A percentile compares a stretch with the other conserved stretches of the same genome.
These are phyloP conservation scores for Phalanger gymnotis DNA, from an alignment of 2,797 vertebrate genomes.

Conservation along the genomic window DNA sequence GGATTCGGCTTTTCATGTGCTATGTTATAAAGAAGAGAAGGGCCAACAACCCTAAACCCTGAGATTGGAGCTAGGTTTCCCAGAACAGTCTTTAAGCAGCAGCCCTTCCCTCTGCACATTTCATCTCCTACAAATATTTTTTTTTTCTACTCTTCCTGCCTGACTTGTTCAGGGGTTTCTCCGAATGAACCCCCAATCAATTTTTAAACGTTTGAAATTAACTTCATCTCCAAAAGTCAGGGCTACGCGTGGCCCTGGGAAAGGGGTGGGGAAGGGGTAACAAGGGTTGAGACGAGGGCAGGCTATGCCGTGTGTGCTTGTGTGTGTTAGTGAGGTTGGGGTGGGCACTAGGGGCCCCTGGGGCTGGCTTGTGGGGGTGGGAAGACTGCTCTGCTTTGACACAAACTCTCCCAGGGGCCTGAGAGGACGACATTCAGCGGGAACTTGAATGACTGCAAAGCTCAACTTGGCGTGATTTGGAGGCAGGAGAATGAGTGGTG, in stretches of 20 bases:
- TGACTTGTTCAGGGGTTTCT: neutral
- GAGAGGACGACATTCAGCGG: neutral
- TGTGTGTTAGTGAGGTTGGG: neutral
- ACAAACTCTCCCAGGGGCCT: neutral
- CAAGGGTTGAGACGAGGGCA: neutral
- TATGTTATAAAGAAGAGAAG: conserved; percentile 35
- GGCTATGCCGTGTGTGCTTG: neutral
- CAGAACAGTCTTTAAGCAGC: neutral
- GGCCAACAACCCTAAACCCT: neutral
- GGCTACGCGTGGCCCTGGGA: conserved; percentile 6
- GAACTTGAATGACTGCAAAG: conserved; percentile 54
- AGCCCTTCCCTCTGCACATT: neutral
- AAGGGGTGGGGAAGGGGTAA: neutral
- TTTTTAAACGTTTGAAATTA: conserved; percentile 52
- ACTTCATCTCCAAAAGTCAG: neutral
- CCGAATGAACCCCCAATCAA: conserved; percentile 11
- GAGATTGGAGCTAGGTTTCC: conserved; percentile 44
- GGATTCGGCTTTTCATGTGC: conserved; percentile 49
- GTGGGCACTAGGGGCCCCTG: neutral
- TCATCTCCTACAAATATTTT: neutral
- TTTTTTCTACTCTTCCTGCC: neutral
- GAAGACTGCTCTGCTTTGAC: neutral
- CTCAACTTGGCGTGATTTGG: conserved; percentile 66
- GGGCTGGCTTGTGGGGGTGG: neutral
- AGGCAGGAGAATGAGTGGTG: conserved; percentile 62